Conservation (phyloP, 2,888 invertebrate species). For the Noctua fimbriata region DNA sequence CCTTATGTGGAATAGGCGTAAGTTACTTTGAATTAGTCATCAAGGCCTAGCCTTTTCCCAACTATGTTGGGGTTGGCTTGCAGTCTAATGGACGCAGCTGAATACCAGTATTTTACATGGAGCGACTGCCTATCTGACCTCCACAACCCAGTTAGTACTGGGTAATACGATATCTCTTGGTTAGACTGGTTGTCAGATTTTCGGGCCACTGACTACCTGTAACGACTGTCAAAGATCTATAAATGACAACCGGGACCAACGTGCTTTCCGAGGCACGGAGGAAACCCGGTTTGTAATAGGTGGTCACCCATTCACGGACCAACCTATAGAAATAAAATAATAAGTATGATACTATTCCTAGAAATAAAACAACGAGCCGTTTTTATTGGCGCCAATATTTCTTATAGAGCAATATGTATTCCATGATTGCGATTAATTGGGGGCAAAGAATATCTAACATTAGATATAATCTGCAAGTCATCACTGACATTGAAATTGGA, state of each 20-base stretch:
- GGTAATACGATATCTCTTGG: neutral
- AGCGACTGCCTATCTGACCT: neutral
- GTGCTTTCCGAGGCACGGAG: neutral
- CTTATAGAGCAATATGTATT: neutral
- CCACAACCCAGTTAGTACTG: neutral
- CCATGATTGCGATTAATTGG: conserved; percentile 1
- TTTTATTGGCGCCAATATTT: neutral
- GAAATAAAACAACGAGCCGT: neutral
- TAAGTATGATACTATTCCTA: neutral
- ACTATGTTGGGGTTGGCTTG: neutral
- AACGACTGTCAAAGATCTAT: no score
- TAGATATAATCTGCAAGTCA: conserved; percentile 25
- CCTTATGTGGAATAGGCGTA: neutral
- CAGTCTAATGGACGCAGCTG: neutral
- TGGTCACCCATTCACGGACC: neutral
- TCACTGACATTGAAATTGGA: conserved; percentile 3
- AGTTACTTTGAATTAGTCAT: neutral
- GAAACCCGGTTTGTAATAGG: neutral
- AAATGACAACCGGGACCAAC: no score
- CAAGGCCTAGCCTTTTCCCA: neutral
- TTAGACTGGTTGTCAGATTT: neutral
- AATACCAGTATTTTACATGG: no score
- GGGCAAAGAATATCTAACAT: conserved; percentile 23
- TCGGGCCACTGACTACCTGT: neutral
- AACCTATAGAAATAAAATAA: neutral